Evolutionary conservation across 2,888 invertebrate species (phyloP).

Genomic region (Poecilus cupreus): DNA sequence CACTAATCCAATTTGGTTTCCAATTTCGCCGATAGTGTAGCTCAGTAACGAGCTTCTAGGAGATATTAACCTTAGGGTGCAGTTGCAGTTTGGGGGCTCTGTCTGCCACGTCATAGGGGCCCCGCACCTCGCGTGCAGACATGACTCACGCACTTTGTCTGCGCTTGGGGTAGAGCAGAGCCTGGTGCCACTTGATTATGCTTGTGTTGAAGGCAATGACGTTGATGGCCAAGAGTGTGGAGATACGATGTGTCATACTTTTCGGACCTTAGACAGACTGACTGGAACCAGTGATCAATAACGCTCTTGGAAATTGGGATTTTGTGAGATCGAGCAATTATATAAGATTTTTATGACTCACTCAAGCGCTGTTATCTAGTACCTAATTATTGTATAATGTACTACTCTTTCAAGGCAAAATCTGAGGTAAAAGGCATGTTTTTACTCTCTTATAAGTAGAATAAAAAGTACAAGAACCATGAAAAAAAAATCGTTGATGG

Average conservation of each 20-base stretch:
- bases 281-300: background rate
- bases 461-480: too few relatives aligned
- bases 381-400: background rate
- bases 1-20: conserved; percentile 13
- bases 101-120: background rate
- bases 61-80: conserved; percentile 9
- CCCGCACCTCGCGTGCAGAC: background rate
- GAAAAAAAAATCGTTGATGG: too few relatives aligned
- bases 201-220: background rate
- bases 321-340: background rate
- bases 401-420: too few relatives aligned
- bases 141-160: conserved; percentile 7
- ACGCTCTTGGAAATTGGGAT: background rate
- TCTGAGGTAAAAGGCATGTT: too few relatives aligned
- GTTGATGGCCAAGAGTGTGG: background rate
- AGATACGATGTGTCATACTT: background rate
- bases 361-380: background rate
- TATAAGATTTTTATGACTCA: background rate
- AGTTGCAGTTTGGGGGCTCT: background rate
- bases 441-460: too few relatives aligned
- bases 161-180: conserved; percentile 18
- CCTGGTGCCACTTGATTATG: conserved; percentile 6
- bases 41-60: background rate
- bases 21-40: background rate
- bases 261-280: background rate